Conservation (phyloP, 1,140 invertebrate species). For the Halictus rubicundus region DNA sequence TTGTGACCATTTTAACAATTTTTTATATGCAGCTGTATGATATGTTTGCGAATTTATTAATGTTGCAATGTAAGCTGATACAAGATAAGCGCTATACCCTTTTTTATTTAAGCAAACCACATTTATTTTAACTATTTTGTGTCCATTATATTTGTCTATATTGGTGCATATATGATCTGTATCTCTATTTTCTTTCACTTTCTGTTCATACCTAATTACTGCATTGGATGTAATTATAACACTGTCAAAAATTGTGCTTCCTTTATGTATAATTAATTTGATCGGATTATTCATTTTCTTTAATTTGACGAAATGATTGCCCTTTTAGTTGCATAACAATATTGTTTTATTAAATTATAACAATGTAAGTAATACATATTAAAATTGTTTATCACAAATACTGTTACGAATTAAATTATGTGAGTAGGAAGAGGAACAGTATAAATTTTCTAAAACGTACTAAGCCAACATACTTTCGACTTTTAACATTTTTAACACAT, state of each 20-base stretch:
- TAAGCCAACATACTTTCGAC: neutral
- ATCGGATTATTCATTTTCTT: conserved; percentile 56
- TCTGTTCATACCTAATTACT: conserved; percentile 21
- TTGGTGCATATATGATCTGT: conserved; percentile 21
- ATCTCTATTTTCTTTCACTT: conserved; percentile 2
- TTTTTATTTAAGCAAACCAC: conserved; percentile 58
- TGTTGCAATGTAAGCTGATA: conserved; percentile 65
- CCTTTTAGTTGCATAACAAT: neutral
- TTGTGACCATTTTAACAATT: conserved; percentile 45
- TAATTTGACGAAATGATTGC: conserved; percentile 15
- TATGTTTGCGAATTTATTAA: conserved; percentile 66
- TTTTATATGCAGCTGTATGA: conserved; percentile 56
- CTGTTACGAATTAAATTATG: neutral
- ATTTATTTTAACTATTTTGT: conserved; percentile 13
- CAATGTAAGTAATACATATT: conserved; percentile 25
- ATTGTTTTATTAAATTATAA: neutral
- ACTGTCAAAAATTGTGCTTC: conserved; percentile 59
- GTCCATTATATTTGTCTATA: conserved; percentile 3
- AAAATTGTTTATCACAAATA: conserved; percentile 23
- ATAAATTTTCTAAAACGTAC: neutral
- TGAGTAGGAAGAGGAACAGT: neutral
- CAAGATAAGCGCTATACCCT: conserved; percentile 71
- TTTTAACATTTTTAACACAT: conserved; percentile 6
- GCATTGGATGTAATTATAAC: conserved; percentile 35
- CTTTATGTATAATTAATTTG: conserved; percentile 55